These are phyloP conservation scores for Thaumetopoea pityocampa DNA, from an alignment of 1,140 invertebrate genomes.

Conservation along the genomic window DNA sequence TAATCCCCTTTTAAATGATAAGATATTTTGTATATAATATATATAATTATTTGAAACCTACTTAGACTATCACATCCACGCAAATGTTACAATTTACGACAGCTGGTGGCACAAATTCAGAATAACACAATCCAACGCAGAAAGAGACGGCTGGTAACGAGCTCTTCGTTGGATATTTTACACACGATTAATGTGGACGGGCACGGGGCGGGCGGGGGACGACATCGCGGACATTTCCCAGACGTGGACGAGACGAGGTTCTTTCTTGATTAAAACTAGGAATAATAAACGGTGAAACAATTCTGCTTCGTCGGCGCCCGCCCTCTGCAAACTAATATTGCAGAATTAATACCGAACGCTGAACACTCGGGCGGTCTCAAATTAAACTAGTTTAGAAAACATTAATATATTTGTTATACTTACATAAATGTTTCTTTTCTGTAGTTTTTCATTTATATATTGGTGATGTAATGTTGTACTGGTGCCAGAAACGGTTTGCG, in stretches of 20 bases:
- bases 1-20: too few relatives aligned
- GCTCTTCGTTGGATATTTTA: slow-evolving; percentile 41
- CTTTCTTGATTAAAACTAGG: slow-evolving; percentile 68
- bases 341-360: too few relatives aligned
- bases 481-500: too few relatives aligned
- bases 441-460: too few relatives aligned
- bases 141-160: slow-evolving; percentile 30
- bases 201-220: slow-evolving; percentile 39
- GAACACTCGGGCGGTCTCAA: too few relatives aligned
- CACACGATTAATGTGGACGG: slow-evolving; percentile 46
- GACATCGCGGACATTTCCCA: slow-evolving; percentile 38
- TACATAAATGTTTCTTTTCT: too few relatives aligned
- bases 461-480: too few relatives aligned
- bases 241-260: slow-evolving; percentile 36
- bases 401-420: too few relatives aligned
- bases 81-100: slow-evolving; percentile 15
- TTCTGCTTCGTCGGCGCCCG: slow-evolving; percentile 46
- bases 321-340: slow-evolving; percentile 50
- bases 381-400: too few relatives aligned
- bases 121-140: slow-evolving; percentile 21
- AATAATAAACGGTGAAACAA: slow-evolving; percentile 70
- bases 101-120: slow-evolving; percentile 17
- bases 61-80: slow-evolving; percentile 11
- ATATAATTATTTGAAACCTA: slow-evolving; percentile 3
- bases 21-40: too few relatives aligned